Percentiles rank a stretch among this genome's conserved stretches.
Evolutionary conservation across 2,888 invertebrate genomes (phyloP).

Genomic region (Endomychus coccineus): DNA sequence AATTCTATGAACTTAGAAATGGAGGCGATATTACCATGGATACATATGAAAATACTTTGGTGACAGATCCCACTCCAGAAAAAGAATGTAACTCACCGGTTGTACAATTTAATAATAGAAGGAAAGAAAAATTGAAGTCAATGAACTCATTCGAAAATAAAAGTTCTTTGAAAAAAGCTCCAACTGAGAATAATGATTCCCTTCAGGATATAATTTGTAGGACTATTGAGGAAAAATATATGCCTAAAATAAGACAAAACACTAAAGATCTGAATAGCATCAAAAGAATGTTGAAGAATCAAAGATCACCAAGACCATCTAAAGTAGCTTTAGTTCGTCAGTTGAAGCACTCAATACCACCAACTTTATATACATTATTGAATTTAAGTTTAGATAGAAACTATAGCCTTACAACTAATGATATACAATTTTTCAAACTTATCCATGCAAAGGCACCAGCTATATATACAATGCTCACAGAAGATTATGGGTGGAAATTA

Average conservation of each 20-base stretch:
- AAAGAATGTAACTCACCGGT: conserved; percentile 2
- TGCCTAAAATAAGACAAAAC: conserved; percentile 35
- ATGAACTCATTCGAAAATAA: too few species aligned
- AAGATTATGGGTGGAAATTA: conserved; percentile 38
- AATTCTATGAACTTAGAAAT: too few species aligned
- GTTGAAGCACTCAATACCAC: conserved; percentile 31
- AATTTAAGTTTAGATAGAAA: conserved; percentile 32
- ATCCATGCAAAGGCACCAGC: conserved; percentile 35
- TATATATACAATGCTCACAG: conserved; percentile 33
- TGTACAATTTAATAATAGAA: too few species aligned
- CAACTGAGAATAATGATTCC: conserved; percentile 8
- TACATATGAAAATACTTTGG: too few species aligned
- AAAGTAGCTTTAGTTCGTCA: conserved; percentile 27
- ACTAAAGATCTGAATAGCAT: conserved; percentile 36
- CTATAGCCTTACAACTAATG: conserved; percentile 31
- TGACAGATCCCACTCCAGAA: too few species aligned
- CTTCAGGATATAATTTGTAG: conserved; percentile 13
- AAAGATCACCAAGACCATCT: conserved; percentile 22
- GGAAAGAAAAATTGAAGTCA: too few species aligned
- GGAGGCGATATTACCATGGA: too few species aligned
- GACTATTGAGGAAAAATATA: conserved; percentile 27
- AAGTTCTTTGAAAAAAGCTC: too few species aligned
- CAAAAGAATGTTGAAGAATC: conserved; percentile 32
- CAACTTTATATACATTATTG: conserved; percentile 33
- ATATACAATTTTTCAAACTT: conserved; percentile 35